Base-by-base conservation (phyloP, 2,888 invertebrate genomes). In the Epistrophe grossulariae region DNA sequence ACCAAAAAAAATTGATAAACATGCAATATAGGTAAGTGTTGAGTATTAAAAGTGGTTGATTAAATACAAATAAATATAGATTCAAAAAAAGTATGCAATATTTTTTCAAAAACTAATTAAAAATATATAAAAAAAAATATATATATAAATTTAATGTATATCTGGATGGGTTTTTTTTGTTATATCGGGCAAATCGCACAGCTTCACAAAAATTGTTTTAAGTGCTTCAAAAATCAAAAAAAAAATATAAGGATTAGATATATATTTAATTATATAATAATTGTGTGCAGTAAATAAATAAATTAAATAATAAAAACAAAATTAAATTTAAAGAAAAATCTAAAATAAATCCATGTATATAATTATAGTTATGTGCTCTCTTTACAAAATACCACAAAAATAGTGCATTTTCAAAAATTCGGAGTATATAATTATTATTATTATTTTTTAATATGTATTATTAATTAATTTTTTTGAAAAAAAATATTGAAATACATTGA, bases 351-450 rank as follows among this genome's bases (percentile, higher is more conserved):
- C 71, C 79, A 87, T 87, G 74, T 82, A 77, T 82, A 77, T 70
- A 77, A 70, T 72, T 64, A 71, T 79, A 57, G 74, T 79, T 82
- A 68, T 83, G 87, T 87, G 87, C 87, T 83, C 83, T 87, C 83
- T 87, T 87, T 87, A 87, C 87, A 83, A 87, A 87, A 87, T 83
- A 87, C 87, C 87, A 87, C 87, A 87, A 87, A 87, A 87, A 87
- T 83, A 87, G 87, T 87, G 87, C 87, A 87, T 83, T 85, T 85
- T 78, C 78, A 85, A 79, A 76, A 79, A 81, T 57, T 77, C 59
- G 28, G 55, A 70, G 24, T 70, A 72, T 72, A 78, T 82, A 24
- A n/a, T 59, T 57, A 59, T 57, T n/a, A 59, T 57, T n/a, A 60
- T 50, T 28, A 31, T 24, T 55, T 28, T 28, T 7, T 11, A 28